Base-by-base conservation (phyloP, 37 sponge, comb jelly and placozoan genomes). In the Beroe forskalii region DNA sequence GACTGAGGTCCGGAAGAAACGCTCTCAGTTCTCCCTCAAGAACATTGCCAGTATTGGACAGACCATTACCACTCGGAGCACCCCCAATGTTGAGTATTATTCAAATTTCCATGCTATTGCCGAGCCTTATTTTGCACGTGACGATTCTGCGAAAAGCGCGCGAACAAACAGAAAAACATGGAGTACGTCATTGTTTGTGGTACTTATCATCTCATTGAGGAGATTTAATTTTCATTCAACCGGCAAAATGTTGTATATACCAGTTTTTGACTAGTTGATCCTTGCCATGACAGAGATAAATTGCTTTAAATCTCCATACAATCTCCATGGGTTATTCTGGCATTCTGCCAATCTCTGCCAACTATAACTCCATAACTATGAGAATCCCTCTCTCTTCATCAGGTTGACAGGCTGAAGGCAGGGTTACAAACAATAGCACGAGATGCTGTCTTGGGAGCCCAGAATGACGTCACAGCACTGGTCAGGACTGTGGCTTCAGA, bases 401-500 rank as follows among this genome's bases (percentile, higher is more conserved):
- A 80, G 55, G 86, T 80, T 8, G 86, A 80, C 30, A 41, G 86
- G 40, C 35, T 80, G 48, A 80, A 80, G 31, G 37, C 86, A 30
- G 86, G 35, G 40, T 37, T 80, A 25, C 44, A 38, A 43, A 48
- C 86, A 1, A 80, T 80, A 44, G 86, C 44, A 9, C 44, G 86
- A 33, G 86, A 80, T 41, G 86, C 30, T 8, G 30, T 35, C 3
- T 14, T 3, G 1, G 30, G 48, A 24, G 9, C 86, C 8, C 86
- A 80, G 55, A 80, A 80, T 43, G 86, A 69, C 72, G 38, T 69
- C 35, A 69, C 72, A 36, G 72, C 86, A 25, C 86, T 80, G 44
- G 55, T 80, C 19, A 80, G 55, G 55, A 80, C 86, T 9, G 86
- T 80, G 23, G n/a, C 55, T 6, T 24, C 44, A 1, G 86, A 80